Percentiles rank a stretch among this genome's conserved stretches.
Evolutionary conservation across 2,113 vertebrate genomes (phyloP).

Genomic region (Gasterosteus nipponicus): DNA sequence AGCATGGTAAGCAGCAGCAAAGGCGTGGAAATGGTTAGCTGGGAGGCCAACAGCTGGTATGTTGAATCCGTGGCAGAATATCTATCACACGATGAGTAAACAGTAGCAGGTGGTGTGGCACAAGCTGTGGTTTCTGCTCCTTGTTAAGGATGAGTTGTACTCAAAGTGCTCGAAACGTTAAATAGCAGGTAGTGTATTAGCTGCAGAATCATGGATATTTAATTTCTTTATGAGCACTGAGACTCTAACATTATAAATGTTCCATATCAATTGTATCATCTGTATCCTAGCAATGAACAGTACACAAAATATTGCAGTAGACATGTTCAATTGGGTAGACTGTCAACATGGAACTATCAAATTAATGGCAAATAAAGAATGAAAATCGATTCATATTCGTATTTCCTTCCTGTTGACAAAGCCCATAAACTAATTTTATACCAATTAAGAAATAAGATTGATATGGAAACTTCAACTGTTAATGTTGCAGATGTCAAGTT

Average conservation of each 20-base stretch:
- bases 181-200: conserved; percentile 5
- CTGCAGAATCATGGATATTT: not conserved
- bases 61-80: conserved; percentile 10
- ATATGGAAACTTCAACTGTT: conserved; percentile 7
- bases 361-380: not conserved
- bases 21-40: not conserved
- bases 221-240: not conserved
- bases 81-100: conserved; percentile 17
- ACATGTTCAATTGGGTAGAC: not conserved
- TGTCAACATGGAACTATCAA: not conserved
- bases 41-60: conserved; percentile 19
- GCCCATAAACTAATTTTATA: not conserved
- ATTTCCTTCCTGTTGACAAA: not conserved
- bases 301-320: not conserved
- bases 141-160: conserved; percentile 1
- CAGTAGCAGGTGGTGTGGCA: conserved; percentile 28
- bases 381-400: not conserved
- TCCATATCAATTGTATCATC: not conserved
- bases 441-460: conserved; percentile 10
- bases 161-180: not conserved
- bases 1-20: conserved; percentile 2
- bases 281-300: not conserved
- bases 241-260: not conserved
- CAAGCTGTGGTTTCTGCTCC: conserved; percentile 11
- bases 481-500: conserved; percentile 17